Base-by-base conservation (phyloP, 2,113 vertebrate species). In the Aspidoscelis tigris region DNA sequence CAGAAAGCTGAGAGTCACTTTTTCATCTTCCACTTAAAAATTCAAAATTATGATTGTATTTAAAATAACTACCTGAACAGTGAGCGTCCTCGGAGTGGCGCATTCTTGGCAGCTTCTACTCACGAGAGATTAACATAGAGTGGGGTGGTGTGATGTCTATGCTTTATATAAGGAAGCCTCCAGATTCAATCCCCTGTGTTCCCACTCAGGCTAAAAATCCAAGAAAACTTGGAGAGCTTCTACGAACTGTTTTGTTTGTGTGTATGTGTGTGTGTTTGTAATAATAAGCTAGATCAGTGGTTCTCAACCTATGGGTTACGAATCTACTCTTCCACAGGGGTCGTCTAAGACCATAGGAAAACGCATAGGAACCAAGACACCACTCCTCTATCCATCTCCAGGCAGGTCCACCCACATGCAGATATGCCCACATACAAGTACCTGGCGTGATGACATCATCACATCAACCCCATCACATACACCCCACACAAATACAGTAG, bases 1-100 rank as follows among this genome's bases (percentile, higher is more conserved):
- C 71, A 83, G 55, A 76, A 82, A 80, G 44, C 22, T 89, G 21
- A 76, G 82, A 85, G 84, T 75, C 72, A n/a, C 75, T 74, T 81
- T 33, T 82, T 50, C 33, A 41, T 26, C 53, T 78, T 22, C 72
- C 47, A 82, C 11, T 43, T 58, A 21, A 5, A 0, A 12, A n/a
- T 64, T 20, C 68, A 26, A 81, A 16, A 4, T 68, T 71, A 71
- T 70, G 58, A 5, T 39, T 83, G 7, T 68, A 33, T 43, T 39
- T 16, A 71, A 22, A 47, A 24, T 24, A 74, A 74, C 22, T 74
- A 66, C 0, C 7, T 77, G 71, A 8, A 77, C 26, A 33, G 84
- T 86, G 80, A 21, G 39, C 53, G 55, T 41, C 66, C 33, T 53
- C 78, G 65, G 26, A 64, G 44, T 1, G 26, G 61, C 58, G 87